These are phyloP conservation scores for Cynoglossus semilaevis DNA, from an alignment of 2,113 vertebrate species.

Conservation along the genomic window DNA sequence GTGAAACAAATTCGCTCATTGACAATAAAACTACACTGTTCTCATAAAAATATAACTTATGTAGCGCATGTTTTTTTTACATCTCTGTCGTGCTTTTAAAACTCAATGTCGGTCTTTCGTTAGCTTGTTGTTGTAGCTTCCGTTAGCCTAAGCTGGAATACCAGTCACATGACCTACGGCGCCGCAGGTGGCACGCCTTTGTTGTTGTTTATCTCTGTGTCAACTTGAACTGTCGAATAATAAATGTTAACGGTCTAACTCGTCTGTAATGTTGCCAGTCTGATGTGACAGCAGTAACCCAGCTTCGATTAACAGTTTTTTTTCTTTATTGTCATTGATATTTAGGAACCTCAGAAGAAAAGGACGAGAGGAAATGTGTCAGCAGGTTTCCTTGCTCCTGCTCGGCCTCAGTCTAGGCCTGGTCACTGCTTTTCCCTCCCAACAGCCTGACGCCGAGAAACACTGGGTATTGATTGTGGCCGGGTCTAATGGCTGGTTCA, in stretches of 20 bases:
- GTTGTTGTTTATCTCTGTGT: background rate
- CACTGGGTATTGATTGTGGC: constrained; percentile 97
- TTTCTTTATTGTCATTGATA: too few species aligned
- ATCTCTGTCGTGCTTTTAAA: background rate
- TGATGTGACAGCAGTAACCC: too few species aligned
- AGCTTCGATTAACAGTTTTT: too few species aligned
- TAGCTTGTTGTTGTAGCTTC: constrained; percentile 22
- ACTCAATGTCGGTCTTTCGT: background rate
- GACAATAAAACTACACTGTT: background rate
- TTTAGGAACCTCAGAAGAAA: too few species aligned
- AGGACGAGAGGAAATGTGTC: constrained; percentile 65
- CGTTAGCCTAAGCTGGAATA: background rate
- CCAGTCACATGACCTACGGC: constrained; percentile 35
- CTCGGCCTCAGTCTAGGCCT: constrained; percentile 72
- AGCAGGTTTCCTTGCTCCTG: constrained; percentile 47
- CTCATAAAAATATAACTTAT: background rate
- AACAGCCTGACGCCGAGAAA: constrained; percentile 79
- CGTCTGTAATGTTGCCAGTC: too few species aligned
- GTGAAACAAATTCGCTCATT: background rate
- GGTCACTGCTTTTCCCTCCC: constrained; percentile 49
- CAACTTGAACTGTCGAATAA: too few species aligned
- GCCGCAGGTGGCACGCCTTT: constrained; percentile 6
- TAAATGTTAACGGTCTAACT: too few species aligned
- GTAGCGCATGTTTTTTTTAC: background rate
- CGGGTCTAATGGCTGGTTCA: constrained; percentile 92